phyloP scores from a whole-genome alignment of 1,140 invertebrate genomes.

The Apis mellifera region Amel_HAv3.1 CM009936.2:17176001-17176500 shows the following conservation, averaged over 20 bases:
- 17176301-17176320: no score
- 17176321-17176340: no score
- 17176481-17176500: conserved; percentile 53
- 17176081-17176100: conserved; percentile 76
- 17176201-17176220: conserved; percentile 36
- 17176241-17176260: conserved; percentile 63
- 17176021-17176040: conserved; percentile 47
- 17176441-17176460: conserved; percentile 43
- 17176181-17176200: conserved; percentile 64
- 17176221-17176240: background rate
- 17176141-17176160: conserved; percentile 77
- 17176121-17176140: conserved; percentile 82
- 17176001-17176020: conserved; percentile 59
- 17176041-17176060: background rate
- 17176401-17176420: no score
- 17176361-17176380: no score
- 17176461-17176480: conserved; percentile 58
- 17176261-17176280: conserved; percentile 77
- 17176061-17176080: conserved; percentile 76
- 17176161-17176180: conserved; percentile 80
- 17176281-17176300: conserved; percentile 72
- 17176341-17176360: conserved; percentile 22
- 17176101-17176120: conserved; percentile 46
- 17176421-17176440: background rate
- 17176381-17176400: no score